Evolutionary conservation across 2,797 vertebrate species (phyloP).

Genomic region (Danio tinwini): DNA sequence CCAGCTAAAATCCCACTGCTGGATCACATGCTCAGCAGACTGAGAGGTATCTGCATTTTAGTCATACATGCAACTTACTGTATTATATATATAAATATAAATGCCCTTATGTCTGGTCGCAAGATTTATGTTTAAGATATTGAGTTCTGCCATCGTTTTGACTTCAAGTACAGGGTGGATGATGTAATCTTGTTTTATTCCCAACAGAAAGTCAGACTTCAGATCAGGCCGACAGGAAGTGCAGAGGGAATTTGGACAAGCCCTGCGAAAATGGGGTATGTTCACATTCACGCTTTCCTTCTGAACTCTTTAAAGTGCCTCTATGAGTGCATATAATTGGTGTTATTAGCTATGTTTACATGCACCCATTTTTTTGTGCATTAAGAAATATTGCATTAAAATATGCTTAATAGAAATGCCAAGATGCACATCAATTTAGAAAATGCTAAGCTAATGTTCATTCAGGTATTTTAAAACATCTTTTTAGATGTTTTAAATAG

Average conservation of each 20-base stretch:
- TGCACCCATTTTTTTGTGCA: no score
- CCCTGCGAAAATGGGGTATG: slow-evolving; percentile 58
- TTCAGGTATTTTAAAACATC: no score
- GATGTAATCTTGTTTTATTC: slow-evolving; percentile 36
- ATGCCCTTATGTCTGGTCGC: background rate
- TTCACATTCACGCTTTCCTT: slow-evolving; percentile 16
- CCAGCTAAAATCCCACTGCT: slow-evolving; percentile 22
- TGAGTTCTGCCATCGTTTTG: background rate
- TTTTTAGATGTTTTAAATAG: no score
- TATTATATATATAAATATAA: slow-evolving; percentile 1
- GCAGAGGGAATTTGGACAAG: slow-evolving; percentile 43
- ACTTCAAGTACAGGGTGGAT: background rate
- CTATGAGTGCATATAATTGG: no score
- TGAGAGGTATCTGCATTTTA: slow-evolving; percentile 29
- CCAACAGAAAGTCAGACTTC: slow-evolving; percentile 53
- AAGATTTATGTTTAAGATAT: background rate
- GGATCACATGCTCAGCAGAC: slow-evolving; percentile 15
- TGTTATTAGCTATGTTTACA: no score
- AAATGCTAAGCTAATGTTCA: no score
- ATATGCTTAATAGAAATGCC: no score
- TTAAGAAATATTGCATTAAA: no score
- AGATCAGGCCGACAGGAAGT: slow-evolving; percentile 51
- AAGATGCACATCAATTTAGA: no score
- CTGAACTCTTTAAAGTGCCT: no score
- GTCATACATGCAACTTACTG: background rate